phyloP scores from a whole-genome alignment of 1,140 invertebrate species.

The Vollenhovia emeryi region DNA sequence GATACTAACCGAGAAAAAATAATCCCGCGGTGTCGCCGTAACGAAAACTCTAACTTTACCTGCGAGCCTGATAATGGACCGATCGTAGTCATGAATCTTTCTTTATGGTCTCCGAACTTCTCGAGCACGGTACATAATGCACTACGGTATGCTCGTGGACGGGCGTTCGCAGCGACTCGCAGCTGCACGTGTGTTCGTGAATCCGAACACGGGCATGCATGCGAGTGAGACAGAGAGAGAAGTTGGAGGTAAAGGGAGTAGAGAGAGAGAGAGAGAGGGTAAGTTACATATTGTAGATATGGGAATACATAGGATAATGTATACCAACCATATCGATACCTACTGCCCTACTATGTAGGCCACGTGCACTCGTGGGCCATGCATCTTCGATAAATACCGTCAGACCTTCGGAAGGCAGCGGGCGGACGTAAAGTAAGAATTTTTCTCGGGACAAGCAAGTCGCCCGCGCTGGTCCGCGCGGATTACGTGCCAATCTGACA shows the following conservation, averaged over 20 bases:
- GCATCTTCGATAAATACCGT: constrained; percentile 70
- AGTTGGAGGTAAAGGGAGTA: no score
- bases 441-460: constrained; percentile 43
- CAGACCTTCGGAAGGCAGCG: constrained; percentile 8
- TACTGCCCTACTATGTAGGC: constrained; percentile 59
- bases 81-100: constrained; percentile 78
- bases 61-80: constrained; percentile 73
- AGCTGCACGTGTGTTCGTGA: not conserved
- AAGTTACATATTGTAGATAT: constrained; percentile 60
- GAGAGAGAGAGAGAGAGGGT: not conserved
- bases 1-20: constrained; percentile 45
- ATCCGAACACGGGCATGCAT: not conserved
- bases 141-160: constrained; percentile 19
- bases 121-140: constrained; percentile 63
- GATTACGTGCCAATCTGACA: constrained; percentile 23
- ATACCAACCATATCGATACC: constrained; percentile 60
- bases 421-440: constrained; percentile 45
- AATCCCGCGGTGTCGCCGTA: constrained; percentile 10
- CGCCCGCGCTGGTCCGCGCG: not conserved
- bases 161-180: constrained; percentile 34
- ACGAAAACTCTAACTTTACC: constrained; percentile 56
- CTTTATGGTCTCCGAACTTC: constrained; percentile 75
- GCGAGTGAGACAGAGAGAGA: constrained; percentile 9
- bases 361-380: constrained; percentile 56
- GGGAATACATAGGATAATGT: constrained; percentile 63